Evolutionary conservation across 2,797 vertebrate genomes (phyloP), one percentile per base, ranked within the genome.

Genomic region (Staurois parvus): DNA sequence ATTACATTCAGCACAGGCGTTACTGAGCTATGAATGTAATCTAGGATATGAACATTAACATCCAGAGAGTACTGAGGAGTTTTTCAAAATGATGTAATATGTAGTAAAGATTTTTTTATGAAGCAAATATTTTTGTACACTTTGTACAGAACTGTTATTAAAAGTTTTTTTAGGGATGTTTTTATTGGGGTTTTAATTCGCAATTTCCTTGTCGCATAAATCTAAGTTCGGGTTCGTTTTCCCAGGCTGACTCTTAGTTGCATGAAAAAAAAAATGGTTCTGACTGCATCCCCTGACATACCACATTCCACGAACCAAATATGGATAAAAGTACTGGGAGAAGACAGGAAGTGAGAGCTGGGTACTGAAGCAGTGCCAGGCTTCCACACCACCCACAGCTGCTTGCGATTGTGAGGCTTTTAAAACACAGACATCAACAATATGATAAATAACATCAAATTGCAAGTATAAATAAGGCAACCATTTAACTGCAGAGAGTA

Each of bases 251-350:
- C 42, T 76, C 32, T 76, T 5, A n/a, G 29, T 30, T 73, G 30
- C 76, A 68, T 29, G 19, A 19, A 42, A 17, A n/a, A 62, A 62
- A 11, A 77, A 42, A 32, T 45, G 34, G n/a, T 42, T 85, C 19
- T 69, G 5, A 70, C 32, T 81, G 45, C 52, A 28, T 81, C 48
- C 72, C 72, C 66, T 81, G 79, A 81, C 64, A 85, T 67, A 77
- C 74, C 45, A 73, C 85, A 86, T 86, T 82, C 85, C 79, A 86
- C 73, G 34, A 78, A 82, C 85, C 85, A 73, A 82, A 82, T 86
- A 86, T 77, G 67, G 85, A 77, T 34, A 86, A 37, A 78, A 82
- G 83, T 37, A 42, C 85, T 72, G 79, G 52, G 68, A 86, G 73
- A 86, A 77, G 79, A 69, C 79, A 86, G 79, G 79, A 86, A 86